These are phyloP conservation scores for Palythoa grandiflora DNA, from an alignment of 92 coral and sea anemone species.

Conservation along the genomic window DNA sequence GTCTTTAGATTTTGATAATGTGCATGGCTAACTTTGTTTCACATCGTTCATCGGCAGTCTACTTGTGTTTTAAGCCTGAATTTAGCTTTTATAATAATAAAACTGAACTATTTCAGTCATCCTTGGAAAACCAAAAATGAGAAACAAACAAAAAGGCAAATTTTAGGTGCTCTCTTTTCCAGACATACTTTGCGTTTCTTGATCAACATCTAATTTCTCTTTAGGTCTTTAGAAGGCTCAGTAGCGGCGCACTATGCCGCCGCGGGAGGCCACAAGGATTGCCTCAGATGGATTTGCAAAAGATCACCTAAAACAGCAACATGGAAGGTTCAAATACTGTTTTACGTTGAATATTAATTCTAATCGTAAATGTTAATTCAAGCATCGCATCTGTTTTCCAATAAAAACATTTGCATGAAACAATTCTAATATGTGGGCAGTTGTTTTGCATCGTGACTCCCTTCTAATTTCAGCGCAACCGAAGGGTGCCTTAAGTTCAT, in stretches of 20 bases:
- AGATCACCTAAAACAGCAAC: conserved; percentile 72
- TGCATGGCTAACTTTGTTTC: neutral
- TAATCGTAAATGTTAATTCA: neutral
- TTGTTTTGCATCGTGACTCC: neutral
- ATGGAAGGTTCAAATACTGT: conserved; percentile 54
- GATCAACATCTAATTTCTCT: neutral
- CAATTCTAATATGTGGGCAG: neutral
- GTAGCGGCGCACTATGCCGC: conserved; percentile 92
- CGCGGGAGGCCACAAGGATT: conserved; percentile 86
- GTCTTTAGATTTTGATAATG: neutral
- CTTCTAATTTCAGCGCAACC: neutral
- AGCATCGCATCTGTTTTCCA: neutral
- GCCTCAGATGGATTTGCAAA: conserved; percentile 81
- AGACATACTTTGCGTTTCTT: neutral
- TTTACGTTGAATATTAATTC: neutral
- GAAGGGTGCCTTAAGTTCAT: neutral
- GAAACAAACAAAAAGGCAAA: neutral
- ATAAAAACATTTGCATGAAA: too few relatives aligned
- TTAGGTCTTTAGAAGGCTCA: conserved; percentile 87
- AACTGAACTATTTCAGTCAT: too few relatives aligned
- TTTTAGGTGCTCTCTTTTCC: neutral
- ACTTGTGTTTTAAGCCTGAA: conserved; percentile 1
- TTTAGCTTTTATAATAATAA: neutral
- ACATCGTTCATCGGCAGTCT: neutral
- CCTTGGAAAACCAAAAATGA: too few relatives aligned